Base-by-base conservation (phyloP, 2,888 invertebrate genomes). In the Allophyes oxyacanthae region DNA sequence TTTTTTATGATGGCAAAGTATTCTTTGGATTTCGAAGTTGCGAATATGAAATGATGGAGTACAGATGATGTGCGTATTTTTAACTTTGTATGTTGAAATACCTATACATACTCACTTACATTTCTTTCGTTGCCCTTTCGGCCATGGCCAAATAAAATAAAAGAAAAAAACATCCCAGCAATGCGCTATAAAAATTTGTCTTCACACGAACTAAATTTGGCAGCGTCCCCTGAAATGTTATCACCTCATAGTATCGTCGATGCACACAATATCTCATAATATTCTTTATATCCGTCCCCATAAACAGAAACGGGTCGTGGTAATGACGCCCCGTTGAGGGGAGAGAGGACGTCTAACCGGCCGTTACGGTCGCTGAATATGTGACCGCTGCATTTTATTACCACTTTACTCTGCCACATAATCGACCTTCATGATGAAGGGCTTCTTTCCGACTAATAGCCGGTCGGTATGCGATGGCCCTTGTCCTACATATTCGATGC, bases 311-410 rank as follows among this genome's bases (percentile, higher is more conserved):
- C 90, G 92, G 89, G 87, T 88, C 88, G 87, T 82, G 87, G 91
- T 93, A 92, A 93, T 91, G 93, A 92, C 87, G 86, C 83, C 86
- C 83, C 81, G 83, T 79, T 79, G 87, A 87, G 89, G 91, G 88
- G 91, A 82, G 90, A 86, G 88, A 86, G 85, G 82, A 85, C 86
- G 85, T 75, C 90, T 87, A 91, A 89, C 90, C 90, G 92, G 82
- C 91, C 89, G 89, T 93, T 92, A 89, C 87, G 91, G 85, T 85
- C 89, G 84, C 81, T 86, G 88, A 89, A 91, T 92, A 92, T 93
- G 93, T 93, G 93, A 91, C 94, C 94, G 94, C 93, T 94, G 93
- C 92, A 92, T 94, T 94, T 94, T 94, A 94, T 93, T 86, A 92
- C 94, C 94, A 92, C 92, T 94, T 93, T 90, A 91, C 90, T 89